Evolutionary conservation across 1,140 invertebrate genomes (phyloP), one percentile per base, ranked within the genome.

Genomic region (Drosophila mayri): DNA sequence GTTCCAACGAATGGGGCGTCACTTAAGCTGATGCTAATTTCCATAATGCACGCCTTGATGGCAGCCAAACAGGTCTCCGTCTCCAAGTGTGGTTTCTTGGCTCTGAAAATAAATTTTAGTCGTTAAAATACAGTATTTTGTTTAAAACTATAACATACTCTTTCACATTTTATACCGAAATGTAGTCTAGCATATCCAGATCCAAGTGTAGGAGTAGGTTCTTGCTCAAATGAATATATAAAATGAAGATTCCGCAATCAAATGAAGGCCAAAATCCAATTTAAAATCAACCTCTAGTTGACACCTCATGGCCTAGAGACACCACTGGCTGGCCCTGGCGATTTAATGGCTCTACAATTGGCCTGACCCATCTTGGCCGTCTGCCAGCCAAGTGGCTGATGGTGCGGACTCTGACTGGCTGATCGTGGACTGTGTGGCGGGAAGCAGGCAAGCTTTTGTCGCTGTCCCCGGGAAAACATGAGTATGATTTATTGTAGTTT

Each of bases 311-410:
- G 54, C 59, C 40, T 46, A 74, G 57, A 58, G 49, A 35, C 77
- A 70, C 78, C 70, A 80, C 79, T 76, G 81, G 66, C 44, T 88
- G 71, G 76, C 76, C 60, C 68, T 76, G 83, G 70, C 76, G 63
- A 88, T 88, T 88, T 87, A 87, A 87, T 84, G 84, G 80, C 85
- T 77, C 68, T 44, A 74, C 76, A 80, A 87, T 87, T 87, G 83
- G 71, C 74, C 81, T 85, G 82, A 84, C 81, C 81, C 73, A 49
- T 81, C 77, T 67, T 32, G 46, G 44, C 44, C 20, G 44, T 14
- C 44, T 47, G 64, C 37, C 37, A 38, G 37, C 37, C 37, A 38
- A 38, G 60, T 74, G 58, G 79, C 63, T 67, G 66, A 50, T 38
- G 30, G 38, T 12, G 50, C 14, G 38, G 58, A 28, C 25, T 50